Evolutionary conservation across 2,888 invertebrate genomes (phyloP).

Genomic region (Melinopterus prodromus): DNA sequence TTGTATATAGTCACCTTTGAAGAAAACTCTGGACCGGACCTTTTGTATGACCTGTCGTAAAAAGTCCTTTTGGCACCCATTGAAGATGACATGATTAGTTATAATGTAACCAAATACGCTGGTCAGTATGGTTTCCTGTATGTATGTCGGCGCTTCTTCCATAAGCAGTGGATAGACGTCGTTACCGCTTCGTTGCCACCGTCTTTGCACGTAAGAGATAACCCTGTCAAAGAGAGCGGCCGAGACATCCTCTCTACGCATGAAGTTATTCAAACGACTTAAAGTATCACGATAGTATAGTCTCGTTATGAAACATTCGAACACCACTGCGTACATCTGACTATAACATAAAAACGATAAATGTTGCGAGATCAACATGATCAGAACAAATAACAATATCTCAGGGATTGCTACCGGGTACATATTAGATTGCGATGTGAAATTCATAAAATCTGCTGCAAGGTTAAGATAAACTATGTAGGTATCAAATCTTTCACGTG

Average conservation of each 20-base stretch:
- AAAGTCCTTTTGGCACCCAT: slow-evolving; percentile 37
- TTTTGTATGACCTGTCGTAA: slow-evolving; percentile 36
- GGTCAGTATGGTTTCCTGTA: slow-evolving; percentile 37
- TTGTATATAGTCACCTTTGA: slow-evolving; percentile 35
- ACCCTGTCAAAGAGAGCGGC: slow-evolving; percentile 30
- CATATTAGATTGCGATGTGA: slow-evolving; percentile 29
- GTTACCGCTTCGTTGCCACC: slow-evolving; percentile 30
- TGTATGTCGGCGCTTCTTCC: slow-evolving; percentile 37
- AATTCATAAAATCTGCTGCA: slow-evolving; percentile 30
- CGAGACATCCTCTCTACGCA: slow-evolving; percentile 33
- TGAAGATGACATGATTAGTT: slow-evolving; percentile 35
- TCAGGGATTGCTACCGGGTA: slow-evolving; percentile 25
- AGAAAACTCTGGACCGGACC: slow-evolving; percentile 31
- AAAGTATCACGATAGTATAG: slow-evolving; percentile 14
- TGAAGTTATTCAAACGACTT: slow-evolving; percentile 32
- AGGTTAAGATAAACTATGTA: slow-evolving; percentile 34
- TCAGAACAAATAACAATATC: slow-evolving; percentile 29
- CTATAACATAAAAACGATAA: slow-evolving; percentile 28
- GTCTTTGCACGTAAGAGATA: slow-evolving; percentile 23
- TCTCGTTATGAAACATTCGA: slow-evolving; percentile 17
- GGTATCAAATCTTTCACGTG: slow-evolving; percentile 31
- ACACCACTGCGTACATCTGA: slow-evolving; percentile 32
- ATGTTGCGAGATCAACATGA: slow-evolving; percentile 28
- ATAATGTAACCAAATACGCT: slow-evolving; percentile 37
- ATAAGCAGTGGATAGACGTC: slow-evolving; percentile 28